A percentile compares a stretch with the other conserved stretches of the same genome.
Evolutionary conservation across 1,140 invertebrate genomes (phyloP).

Genomic region (Homarus americanus): DNA sequence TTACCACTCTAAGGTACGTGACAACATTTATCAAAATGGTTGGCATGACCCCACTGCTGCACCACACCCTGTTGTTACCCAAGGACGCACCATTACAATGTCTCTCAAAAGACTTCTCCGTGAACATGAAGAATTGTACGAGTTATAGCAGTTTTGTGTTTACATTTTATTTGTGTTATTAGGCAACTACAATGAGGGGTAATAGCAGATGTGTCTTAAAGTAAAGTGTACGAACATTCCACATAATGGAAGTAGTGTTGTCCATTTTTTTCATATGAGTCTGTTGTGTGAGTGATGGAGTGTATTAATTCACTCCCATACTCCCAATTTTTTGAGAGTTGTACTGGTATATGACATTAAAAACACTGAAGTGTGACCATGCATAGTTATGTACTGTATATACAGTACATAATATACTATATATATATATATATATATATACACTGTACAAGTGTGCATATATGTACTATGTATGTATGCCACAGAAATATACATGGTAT

Average conservation of each 20-base stretch:
- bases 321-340: not conserved
- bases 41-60: constrained; percentile 48
- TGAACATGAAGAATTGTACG: constrained; percentile 55
- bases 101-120: constrained; percentile 56
- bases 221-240: not conserved
- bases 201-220: not conserved
- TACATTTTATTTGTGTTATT: not conserved
- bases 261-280: not conserved
- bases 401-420: not conserved
- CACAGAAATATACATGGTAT: not conserved
- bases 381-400: not conserved
- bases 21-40: constrained; percentile 49
- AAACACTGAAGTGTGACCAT: not conserved
- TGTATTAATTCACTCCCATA: no score
- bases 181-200: not conserved
- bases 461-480: not conserved
- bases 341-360: not conserved
- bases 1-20: constrained; percentile 44
- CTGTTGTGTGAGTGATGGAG: not conserved
- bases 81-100: constrained; percentile 61
- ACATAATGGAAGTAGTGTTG: not conserved
- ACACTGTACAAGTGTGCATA: not conserved
- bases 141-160: constrained; percentile 51
- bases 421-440: not conserved
- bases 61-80: constrained; percentile 53